Evolutionary conservation across 2,113 vertebrate species (phyloP), one percentile per base, ranked within the genome.

Genomic region (Eulemur macaco): DNA sequence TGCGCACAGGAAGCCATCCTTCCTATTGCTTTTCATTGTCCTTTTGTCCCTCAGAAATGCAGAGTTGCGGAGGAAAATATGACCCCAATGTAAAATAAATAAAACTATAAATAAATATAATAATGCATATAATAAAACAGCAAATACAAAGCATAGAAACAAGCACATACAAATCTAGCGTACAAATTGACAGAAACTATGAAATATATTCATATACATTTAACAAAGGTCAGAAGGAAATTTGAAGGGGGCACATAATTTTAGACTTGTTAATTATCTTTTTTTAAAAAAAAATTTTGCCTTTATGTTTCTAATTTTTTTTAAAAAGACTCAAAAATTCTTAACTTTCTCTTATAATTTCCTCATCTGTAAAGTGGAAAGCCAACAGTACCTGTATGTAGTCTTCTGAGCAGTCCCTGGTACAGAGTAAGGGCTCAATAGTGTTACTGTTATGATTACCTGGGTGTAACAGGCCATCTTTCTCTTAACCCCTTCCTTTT

Each of bases 261-360:
- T 89, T 39, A 73, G 91, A 64, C 42, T 96, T 63, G 23, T 71
- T 96, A 73, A 81, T 73, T 91, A 84, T 45, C 52, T 12, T 92
- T 27, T 52, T 69, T 85, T 50, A 37, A 37, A 37, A 14, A 15
- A 17, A 63, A 96, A 71, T 29, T 12, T 54, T 85, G 37, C 23
- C 52, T 82, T 89, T 85, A 77, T 74, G 27, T 47, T 78, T 12
- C 42, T 56, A 14, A 37, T 60, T 93, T 1, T 50, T 50, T 50
- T 50, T 5, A 34, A 50, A 76, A 76, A 89, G 13, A 85, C 58
- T 64, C 77, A 94, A 89, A 31, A 84, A 93, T 83, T 63, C 45
- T 86, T 45, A 66, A 25, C 50, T 73, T 69, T 92, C 25, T 82
- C 58, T 45, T 73, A 23, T 0, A n/a, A 78, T 45, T 68, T 89